Evolutionary conservation across 1,140 invertebrate genomes (phyloP).

Genomic region (Euwallacea similis): DNA sequence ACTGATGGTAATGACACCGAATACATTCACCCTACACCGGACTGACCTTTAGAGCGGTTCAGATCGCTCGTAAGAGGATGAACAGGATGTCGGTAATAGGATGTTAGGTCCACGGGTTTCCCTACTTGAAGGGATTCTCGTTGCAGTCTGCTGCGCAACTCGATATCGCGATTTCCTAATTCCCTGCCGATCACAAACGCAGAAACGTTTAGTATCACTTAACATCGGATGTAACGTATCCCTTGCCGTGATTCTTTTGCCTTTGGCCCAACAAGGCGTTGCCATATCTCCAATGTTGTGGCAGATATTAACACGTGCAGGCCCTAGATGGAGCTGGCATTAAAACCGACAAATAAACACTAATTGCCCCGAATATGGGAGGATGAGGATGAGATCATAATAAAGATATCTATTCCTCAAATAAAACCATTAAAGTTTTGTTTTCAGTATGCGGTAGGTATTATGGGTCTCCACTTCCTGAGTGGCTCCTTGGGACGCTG

Average conservation of each 20-base stretch:
- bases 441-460: conserved; percentile 37
- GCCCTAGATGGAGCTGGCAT: background rate
- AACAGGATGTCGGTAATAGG: conserved; percentile 50
- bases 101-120: conserved; percentile 50
- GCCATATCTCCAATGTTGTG: background rate
- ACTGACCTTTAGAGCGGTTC: conserved; percentile 35
- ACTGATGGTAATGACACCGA: too few species aligned
- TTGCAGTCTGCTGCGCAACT: conserved; percentile 23
- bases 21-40: too few species aligned
- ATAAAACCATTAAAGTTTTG: conserved; percentile 2
- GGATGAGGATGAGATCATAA: conserved; percentile 11
- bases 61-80: conserved; percentile 45
- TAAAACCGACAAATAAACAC: background rate
- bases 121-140: conserved; percentile 15
- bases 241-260: too few species aligned
- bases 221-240: conserved; percentile 24
- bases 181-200: conserved; percentile 24
- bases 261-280: too few species aligned
- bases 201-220: conserved; percentile 39
- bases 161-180: conserved; percentile 26
- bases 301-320: background rate
- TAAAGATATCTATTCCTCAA: conserved; percentile 12
- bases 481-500: conserved; percentile 17
- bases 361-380: conserved; percentile 2
- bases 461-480: conserved; percentile 33